Conservation (phyloP, 2,113 vertebrate genomes). For the Butorides virescens region DNA sequence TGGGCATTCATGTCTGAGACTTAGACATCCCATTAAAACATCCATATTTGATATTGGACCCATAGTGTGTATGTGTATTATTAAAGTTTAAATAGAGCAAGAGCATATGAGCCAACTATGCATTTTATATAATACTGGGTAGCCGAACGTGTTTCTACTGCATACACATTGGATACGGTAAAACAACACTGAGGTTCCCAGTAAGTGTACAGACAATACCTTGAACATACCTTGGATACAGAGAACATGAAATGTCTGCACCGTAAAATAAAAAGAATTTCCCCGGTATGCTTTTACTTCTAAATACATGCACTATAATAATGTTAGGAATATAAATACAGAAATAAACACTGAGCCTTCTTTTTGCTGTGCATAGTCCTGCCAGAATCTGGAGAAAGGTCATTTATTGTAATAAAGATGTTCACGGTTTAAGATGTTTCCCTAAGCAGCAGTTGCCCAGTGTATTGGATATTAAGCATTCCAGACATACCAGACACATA, state of each 20-base stretch:
- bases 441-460: neutral
- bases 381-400: neutral
- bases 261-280: neutral
- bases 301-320: neutral
- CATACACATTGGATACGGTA: neutral
- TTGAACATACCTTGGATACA: neutral
- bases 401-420: neutral
- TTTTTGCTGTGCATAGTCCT: neutral
- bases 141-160: neutral
- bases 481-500: neutral
- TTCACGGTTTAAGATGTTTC: neutral
- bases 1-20: neutral
- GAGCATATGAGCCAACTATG: neutral
- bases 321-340: neutral
- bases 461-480: constrained; percentile 26
- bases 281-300: neutral
- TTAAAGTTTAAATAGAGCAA: neutral
- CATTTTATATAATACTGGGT: neutral
- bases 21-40: constrained; percentile 25
- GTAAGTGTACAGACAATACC: neutral
- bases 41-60: constrained; percentile 1
- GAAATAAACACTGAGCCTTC: neutral
- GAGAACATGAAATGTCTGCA: neutral
- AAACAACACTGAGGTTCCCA: neutral
- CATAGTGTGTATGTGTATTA: neutral